phyloP scores from a whole-genome alignment of 2,888 invertebrate genomes.

The Notodromas monacha region DNA sequence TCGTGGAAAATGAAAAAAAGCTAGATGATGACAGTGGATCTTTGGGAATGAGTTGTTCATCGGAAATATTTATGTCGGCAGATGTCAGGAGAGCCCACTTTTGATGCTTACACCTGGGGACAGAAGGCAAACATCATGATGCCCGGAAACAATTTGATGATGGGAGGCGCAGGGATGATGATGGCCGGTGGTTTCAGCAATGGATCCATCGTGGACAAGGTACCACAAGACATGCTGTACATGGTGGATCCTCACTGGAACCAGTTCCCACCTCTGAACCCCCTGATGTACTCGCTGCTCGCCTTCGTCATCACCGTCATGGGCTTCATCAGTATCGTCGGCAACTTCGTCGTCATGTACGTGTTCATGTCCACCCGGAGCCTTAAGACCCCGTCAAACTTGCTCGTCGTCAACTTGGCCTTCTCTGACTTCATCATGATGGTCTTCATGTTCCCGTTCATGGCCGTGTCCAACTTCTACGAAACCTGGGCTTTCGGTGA shows the following conservation, averaged over 20 bases:
- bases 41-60: too few relatives aligned
- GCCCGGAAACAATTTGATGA: too few relatives aligned
- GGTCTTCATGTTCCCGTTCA: constrained; percentile 42
- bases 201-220: too few relatives aligned
- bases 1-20: too few relatives aligned
- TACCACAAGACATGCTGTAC: too few relatives aligned
- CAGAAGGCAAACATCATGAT: too few relatives aligned
- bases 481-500: constrained; percentile 32
- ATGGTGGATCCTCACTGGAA: constrained; percentile 50
- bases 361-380: constrained; percentile 36
- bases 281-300: constrained; percentile 47
- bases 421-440: constrained; percentile 71
- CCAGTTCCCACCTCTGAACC: constrained; percentile 59
- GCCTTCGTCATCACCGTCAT: constrained; percentile 42
- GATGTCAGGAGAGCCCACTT: too few relatives aligned
- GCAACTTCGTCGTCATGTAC: constrained; percentile 35
- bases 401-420: constrained; percentile 62
- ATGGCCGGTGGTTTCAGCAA: too few relatives aligned
- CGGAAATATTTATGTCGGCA: too few relatives aligned
- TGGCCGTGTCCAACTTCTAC: constrained; percentile 49
- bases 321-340: constrained; percentile 30
- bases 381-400: constrained; percentile 58
- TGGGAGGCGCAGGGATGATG: too few relatives aligned
- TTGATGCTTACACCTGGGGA: too few relatives aligned
- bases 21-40: too few relatives aligned